phyloP scores from a whole-genome alignment of 2,888 invertebrate species.

The Tetrapedia diversipes region DNA sequence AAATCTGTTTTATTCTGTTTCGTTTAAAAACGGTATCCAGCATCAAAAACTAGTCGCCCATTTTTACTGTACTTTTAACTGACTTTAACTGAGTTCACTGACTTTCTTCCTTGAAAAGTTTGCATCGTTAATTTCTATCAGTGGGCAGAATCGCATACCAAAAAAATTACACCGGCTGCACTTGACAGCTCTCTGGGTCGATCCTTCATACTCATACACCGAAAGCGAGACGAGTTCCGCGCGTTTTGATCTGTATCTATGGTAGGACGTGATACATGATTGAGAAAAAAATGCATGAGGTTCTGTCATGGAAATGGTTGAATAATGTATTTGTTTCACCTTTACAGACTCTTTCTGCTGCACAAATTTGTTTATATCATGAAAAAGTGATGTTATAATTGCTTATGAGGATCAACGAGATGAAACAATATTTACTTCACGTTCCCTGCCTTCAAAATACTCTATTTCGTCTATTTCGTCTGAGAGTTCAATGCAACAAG shows the following conservation, averaged over 20 bases:
- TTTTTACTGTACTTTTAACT: conserved; percentile 18
- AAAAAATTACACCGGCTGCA: conserved; percentile 40
- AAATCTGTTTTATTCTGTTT: neutral
- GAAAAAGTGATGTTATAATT: too few species aligned
- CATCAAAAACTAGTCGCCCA: neutral
- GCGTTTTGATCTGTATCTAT: conserved; percentile 10
- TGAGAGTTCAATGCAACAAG: too few species aligned
- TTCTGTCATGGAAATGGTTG: too few species aligned
- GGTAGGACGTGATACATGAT: neutral
- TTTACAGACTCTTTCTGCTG: too few species aligned
- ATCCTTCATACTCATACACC: conserved; percentile 21
- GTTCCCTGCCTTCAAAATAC: too few species aligned
- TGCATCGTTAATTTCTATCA: conserved; percentile 48
- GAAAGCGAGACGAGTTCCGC: conserved; percentile 15
- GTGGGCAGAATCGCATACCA: neutral
- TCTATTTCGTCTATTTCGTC: too few species aligned
- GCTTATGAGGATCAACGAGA: too few species aligned
- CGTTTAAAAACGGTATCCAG: conserved; percentile 6
- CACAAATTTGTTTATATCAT: too few species aligned
- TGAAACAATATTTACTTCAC: too few species aligned
- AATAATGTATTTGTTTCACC: too few species aligned
- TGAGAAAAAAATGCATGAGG: conserved; percentile 13
- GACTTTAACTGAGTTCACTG: too few species aligned
- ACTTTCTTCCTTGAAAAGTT: conserved; percentile 19
- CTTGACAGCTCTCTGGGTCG: conserved; percentile 27